Evolutionary conservation across 1,140 invertebrate genomes (phyloP), one percentile per base, ranked within the genome.

Genomic region (Drusus annulatus): DNA sequence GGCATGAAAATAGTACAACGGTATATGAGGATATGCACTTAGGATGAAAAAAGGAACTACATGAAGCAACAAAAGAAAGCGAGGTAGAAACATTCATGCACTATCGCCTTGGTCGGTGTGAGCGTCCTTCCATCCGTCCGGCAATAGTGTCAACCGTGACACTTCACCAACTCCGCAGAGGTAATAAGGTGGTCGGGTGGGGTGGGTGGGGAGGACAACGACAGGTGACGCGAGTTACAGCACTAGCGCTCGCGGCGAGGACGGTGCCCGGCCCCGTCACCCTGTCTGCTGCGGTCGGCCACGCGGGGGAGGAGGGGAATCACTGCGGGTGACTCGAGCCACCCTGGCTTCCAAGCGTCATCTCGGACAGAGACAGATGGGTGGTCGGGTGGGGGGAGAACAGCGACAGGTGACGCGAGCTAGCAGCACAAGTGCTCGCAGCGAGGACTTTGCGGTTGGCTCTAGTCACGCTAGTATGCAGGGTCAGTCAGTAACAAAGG

Each of bases 371-470:
- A 56, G 19, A 23, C 7, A 23, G 56, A 36, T 13, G 23, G 28
- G 62, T n/a, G 5, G 62, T 8, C 8, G 10, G 36, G 36, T 1
- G 1, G 10, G 36, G 13, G 36, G 36, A 45, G 36, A 13, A 17
- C 23, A 28, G 17, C 62, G 21, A 65, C 83, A 84, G 84, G 76
- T 84, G 85, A 19, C 84, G 85, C 86, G 86, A 86, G 87, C 87
- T 86, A 84, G 86, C 36, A 45, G 36, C 19, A 31, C 31, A 76
- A 50, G 36, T 78, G 76, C 50, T 45, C 76, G 62, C 23, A 36
- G n/a, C 16, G 21, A 28, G 17, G 21, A 54, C 68, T 74, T 15
- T 51, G 21, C 28, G 23, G 71, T 28, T 54, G 31, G 52, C 17
- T 74, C 50, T 36, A 74, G 62, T 45, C 36, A 45, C 36, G 36